Conservation (phyloP, 2,888 invertebrate species). For the Syritta pipiens region DNA sequence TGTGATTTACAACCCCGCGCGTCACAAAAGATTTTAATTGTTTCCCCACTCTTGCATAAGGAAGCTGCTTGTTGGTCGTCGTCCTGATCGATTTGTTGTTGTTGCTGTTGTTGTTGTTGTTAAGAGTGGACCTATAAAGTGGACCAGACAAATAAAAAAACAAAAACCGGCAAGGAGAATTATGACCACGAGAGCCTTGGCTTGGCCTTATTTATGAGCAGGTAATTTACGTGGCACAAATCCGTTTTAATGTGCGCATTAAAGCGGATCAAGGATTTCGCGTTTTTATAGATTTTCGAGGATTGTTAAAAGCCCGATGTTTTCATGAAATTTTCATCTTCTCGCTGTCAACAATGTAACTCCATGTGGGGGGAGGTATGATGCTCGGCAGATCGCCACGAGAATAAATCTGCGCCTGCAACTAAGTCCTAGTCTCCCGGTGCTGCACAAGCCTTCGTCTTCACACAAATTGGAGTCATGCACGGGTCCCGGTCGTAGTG, state of each 20-base stretch:
- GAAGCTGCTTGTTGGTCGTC: constrained; percentile 33
- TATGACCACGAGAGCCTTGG: constrained; percentile 45
- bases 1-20: constrained; percentile 45
- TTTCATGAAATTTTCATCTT: not conserved
- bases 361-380: not conserved
- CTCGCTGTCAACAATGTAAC: not conserved
- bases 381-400: constrained; percentile 1
- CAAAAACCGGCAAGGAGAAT: constrained; percentile 8
- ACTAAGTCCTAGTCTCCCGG: not conserved
- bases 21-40: constrained; percentile 57
- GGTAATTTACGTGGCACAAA: constrained; percentile 61
- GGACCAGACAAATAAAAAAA: constrained; percentile 38
- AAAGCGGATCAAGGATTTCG: constrained; percentile 50
- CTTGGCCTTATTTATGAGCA: constrained; percentile 50
- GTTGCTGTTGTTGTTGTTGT: not conserved
- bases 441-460: no score
- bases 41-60: constrained; percentile 40
- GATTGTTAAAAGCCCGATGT: no score
- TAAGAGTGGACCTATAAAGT: constrained; percentile 16
- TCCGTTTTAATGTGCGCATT: constrained; percentile 58
- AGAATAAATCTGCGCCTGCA: constrained; percentile 32
- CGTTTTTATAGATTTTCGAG: constrained; percentile 11
- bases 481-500: not conserved
- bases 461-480: constrained; percentile 58
- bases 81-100: constrained; percentile 39